phyloP scores from a whole-genome alignment of 35 echinoderm and acorn worm species.

The Nesometra sesokonis region DNA sequence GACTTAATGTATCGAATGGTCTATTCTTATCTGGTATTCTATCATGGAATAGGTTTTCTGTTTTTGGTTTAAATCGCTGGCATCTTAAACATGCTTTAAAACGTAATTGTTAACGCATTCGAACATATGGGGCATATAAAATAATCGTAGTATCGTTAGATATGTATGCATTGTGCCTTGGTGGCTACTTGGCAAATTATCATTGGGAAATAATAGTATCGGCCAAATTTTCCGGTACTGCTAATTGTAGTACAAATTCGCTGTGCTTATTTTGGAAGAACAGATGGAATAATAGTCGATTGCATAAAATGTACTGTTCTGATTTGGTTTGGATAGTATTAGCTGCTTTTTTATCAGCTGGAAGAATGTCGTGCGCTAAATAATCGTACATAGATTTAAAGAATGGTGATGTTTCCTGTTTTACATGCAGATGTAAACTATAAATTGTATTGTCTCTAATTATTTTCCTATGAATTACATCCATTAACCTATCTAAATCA shows the following conservation, averaged over 20 bases:
- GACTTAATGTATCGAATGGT: neutral
- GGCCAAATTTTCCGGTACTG: neutral
- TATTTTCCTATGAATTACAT: too few species aligned
- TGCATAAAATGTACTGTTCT: constrained; percentile 18
- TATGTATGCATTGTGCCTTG: neutral
- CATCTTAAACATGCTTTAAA: too few species aligned
- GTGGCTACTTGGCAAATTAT: neutral
- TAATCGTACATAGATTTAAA: neutral
- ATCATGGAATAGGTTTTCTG: too few species aligned
- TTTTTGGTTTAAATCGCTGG: too few species aligned
- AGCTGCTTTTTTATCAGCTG: constrained; percentile 15
- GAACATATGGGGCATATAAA: too few species aligned
- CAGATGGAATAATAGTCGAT: too few species aligned
- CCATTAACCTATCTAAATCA: too few species aligned
- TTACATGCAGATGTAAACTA: neutral
- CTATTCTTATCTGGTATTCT: too few species aligned
- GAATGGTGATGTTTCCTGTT: neutral
- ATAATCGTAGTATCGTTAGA: neutral
- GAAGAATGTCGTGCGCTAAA: neutral
- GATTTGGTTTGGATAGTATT: constrained; percentile 2
- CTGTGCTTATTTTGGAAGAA: too few species aligned
- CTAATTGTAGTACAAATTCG: neutral
- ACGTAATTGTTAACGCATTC: neutral
- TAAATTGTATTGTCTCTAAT: too few species aligned
- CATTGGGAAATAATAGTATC: neutral